These are phyloP conservation scores for Riparia riparia DNA, from an alignment of 2,113 vertebrate species.

Conservation along the genomic window DNA sequence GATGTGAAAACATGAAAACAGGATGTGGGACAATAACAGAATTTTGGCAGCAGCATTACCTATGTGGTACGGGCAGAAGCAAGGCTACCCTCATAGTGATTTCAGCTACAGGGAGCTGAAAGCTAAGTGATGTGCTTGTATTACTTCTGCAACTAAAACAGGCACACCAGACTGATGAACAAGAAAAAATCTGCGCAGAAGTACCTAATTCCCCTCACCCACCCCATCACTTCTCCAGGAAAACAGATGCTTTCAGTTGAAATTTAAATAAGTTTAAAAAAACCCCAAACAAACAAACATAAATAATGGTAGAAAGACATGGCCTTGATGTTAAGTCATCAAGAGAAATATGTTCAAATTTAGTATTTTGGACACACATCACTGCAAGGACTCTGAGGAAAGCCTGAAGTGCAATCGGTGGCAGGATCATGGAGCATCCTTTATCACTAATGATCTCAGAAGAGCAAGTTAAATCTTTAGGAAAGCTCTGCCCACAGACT, in stretches of 20 bases:
- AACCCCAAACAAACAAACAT: no score
- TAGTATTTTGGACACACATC: neutral
- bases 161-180: neutral
- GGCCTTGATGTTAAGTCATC: neutral
- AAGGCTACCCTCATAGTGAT: neutral
- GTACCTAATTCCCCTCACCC: accelerated
- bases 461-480: neutral
- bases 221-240: neutral
- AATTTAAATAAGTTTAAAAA: neutral
- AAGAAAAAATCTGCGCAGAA: neutral
- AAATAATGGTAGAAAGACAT: neutral
- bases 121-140: neutral
- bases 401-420: accelerated
- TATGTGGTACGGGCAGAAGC: neutral
- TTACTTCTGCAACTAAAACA: neutral
- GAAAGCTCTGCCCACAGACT: neutral
- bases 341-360: neutral
- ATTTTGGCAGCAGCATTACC: neutral
- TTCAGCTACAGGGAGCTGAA: neutral
- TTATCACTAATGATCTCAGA: neutral
- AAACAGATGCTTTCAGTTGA: neutral
- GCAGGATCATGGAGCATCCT: neutral
- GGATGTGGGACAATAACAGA: neutral
- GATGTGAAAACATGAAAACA: accelerated
- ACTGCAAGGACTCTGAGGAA: neutral